phyloP scores from a whole-genome alignment of 37 sponge, comb jelly and placozoan genomes.

The Hormiphora californensis region DNA sequence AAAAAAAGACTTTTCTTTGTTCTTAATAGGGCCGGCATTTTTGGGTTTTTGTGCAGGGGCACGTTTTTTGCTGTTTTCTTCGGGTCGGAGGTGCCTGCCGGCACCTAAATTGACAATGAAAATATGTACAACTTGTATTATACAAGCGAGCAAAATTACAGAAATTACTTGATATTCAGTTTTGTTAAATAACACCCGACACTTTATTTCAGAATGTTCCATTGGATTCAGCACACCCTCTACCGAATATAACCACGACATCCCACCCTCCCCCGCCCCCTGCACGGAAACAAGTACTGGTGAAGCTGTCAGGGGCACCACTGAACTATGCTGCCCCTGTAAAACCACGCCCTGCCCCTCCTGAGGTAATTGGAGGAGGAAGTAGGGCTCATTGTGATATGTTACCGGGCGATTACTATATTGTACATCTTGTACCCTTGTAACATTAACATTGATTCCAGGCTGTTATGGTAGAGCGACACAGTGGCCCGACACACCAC shows the following conservation, averaged over 20 bases:
- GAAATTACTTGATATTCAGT: too few relatives aligned
- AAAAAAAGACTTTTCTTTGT: too few relatives aligned
- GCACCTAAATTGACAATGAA: too few relatives aligned
- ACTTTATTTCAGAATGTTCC: slow-evolving; percentile 1
- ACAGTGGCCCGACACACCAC: slow-evolving; percentile 34
- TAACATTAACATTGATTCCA: background rate
- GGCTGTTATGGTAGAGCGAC: slow-evolving; percentile 21
- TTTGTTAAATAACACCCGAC: too few relatives aligned
- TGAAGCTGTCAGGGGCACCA: background rate
- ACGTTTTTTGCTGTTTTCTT: too few relatives aligned
- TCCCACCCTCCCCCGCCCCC: slow-evolving; percentile 12
- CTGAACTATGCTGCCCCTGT: background rate
- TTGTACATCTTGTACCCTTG: background rate
- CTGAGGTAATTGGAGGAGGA: background rate
- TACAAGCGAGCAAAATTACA: background rate
- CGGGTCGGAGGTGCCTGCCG: too few relatives aligned
- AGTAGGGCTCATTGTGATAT: too few relatives aligned
- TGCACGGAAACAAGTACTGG: slow-evolving; percentile 12
- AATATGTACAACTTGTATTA: background rate
- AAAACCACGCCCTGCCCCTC: background rate
- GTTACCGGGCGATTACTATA: background rate
- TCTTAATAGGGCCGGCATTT: too few relatives aligned
- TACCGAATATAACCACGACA: slow-evolving; percentile 13
- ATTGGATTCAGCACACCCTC: slow-evolving; percentile 12
- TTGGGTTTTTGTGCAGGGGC: too few relatives aligned